These are phyloP conservation scores for Aphidius colemani DNA, from an alignment of 2,888 invertebrate species.

Conservation along the genomic window DNA sequence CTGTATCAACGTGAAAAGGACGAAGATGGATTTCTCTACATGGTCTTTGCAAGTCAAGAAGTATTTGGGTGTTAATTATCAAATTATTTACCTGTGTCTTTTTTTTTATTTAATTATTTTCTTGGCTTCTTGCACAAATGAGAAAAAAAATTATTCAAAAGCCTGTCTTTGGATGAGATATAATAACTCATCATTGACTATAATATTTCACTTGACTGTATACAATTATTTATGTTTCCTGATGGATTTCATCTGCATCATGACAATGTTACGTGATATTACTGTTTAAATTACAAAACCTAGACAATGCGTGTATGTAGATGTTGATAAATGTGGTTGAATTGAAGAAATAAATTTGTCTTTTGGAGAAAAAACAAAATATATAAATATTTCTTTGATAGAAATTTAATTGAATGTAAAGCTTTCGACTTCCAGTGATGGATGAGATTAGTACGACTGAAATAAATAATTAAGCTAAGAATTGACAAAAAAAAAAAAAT, in stretches of 20 bases:
- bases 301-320: too few relatives aligned
- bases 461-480: too few relatives aligned
- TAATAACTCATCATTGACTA: too few relatives aligned
- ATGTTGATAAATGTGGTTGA: background rate
- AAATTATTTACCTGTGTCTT: conserved; percentile 21
- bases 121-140: background rate
- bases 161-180: too few relatives aligned
- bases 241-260: background rate
- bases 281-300: conserved; percentile 15
- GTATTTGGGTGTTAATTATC: conserved; percentile 69
- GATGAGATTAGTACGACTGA: conserved; percentile 9
- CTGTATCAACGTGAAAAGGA: conserved; percentile 77
- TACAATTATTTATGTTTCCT: background rate
- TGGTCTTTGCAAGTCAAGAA: conserved; percentile 89
- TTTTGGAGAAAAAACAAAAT: background rate
- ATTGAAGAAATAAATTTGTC: conserved; percentile 2
- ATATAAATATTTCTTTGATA: conserved; percentile 3
- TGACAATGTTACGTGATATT: conserved; percentile 29
- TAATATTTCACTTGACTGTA: too few relatives aligned
- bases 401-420: too few relatives aligned
- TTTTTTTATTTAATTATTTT: conserved; percentile 5
- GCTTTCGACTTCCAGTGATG: background rate
- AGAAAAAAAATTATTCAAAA: background rate
- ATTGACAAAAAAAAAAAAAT: too few relatives aligned
- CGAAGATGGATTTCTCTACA: conserved; percentile 85